phyloP scores from a whole-genome alignment of 1,140 invertebrate species.

The Drosophila trapezifrons region DNA sequence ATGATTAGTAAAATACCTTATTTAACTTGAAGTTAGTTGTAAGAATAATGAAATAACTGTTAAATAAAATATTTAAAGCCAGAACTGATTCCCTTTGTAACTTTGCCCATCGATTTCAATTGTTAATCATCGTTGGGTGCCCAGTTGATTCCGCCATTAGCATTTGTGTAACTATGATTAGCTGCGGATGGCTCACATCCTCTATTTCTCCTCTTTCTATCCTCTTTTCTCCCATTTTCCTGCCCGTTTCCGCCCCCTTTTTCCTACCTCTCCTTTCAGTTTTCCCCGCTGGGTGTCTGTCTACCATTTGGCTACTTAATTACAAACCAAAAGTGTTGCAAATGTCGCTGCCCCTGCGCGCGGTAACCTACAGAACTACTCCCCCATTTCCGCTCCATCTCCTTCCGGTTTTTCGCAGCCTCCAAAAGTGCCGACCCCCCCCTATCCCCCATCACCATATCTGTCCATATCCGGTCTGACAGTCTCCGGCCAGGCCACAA shows the following conservation, averaged over 20 bases:
- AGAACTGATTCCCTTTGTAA: not conserved
- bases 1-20: too few species aligned
- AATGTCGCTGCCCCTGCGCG: slow-evolving; percentile 45
- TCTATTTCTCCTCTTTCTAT: not conserved
- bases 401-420: slow-evolving; percentile 8
- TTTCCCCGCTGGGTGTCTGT: slow-evolving; percentile 12
- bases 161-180: slow-evolving; percentile 46
- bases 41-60: not conserved
- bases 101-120: slow-evolving; percentile 31
- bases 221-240: not conserved
- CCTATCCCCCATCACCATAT: not conserved
- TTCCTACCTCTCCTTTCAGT: not conserved
- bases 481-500: slow-evolving; percentile 62
- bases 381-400: slow-evolving; percentile 5
- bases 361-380: slow-evolving; percentile 15
- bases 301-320: slow-evolving; percentile 56
- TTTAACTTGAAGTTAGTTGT: too few species aligned
- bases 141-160: slow-evolving; percentile 33
- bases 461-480: slow-evolving; percentile 33
- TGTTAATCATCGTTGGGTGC: slow-evolving; percentile 22
- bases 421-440: not conserved
- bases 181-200: slow-evolving; percentile 22
- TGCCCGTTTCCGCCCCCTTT: too few species aligned
- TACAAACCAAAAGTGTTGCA: slow-evolving; percentile 61
- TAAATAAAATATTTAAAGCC: not conserved